Conservation (phyloP, 1,140 invertebrate species). For the Venturia canescens region DNA sequence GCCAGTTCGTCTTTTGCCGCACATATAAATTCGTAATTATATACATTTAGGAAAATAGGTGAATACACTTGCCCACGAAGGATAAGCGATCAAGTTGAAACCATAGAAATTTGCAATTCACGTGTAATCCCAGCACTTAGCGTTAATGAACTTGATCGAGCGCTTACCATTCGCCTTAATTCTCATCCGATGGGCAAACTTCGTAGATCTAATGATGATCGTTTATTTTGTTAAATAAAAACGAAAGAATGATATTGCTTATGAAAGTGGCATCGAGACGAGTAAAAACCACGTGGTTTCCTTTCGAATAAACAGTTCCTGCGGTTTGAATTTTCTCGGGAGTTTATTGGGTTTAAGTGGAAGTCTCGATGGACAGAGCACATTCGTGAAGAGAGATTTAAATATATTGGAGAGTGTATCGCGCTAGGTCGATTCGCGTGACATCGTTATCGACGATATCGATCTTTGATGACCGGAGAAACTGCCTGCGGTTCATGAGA, state of each 20-base stretch:
- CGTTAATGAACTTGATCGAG: slow-evolving; percentile 11
- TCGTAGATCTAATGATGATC: neutral
- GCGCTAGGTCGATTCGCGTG: slow-evolving; percentile 17
- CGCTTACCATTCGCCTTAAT: neutral
- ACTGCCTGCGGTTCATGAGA: neutral
- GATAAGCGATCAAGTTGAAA: neutral
- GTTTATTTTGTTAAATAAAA: neutral
- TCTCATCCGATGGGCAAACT: neutral
- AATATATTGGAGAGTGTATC: neutral
- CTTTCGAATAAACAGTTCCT: too few species aligned
- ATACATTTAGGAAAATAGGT: neutral
- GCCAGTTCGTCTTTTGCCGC: neutral
- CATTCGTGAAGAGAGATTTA: neutral
- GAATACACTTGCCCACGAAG: neutral
- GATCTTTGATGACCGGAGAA: slow-evolving; percentile 8
- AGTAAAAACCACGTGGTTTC: too few species aligned
- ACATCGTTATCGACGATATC: slow-evolving; percentile 18
- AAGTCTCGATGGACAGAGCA: neutral
- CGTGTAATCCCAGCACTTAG: neutral
- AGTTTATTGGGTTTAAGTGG: neutral
- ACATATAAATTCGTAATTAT: neutral
- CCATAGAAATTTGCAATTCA: slow-evolving; percentile 1
- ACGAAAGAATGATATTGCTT: neutral
- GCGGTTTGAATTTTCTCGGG: too few species aligned
- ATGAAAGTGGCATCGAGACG: too few species aligned